Percentiles rank a stretch among this genome's conserved stretches.
Evolutionary conservation across 2,888 invertebrate species (phyloP).

Genomic region (Drosophila acutilabella): DNA sequence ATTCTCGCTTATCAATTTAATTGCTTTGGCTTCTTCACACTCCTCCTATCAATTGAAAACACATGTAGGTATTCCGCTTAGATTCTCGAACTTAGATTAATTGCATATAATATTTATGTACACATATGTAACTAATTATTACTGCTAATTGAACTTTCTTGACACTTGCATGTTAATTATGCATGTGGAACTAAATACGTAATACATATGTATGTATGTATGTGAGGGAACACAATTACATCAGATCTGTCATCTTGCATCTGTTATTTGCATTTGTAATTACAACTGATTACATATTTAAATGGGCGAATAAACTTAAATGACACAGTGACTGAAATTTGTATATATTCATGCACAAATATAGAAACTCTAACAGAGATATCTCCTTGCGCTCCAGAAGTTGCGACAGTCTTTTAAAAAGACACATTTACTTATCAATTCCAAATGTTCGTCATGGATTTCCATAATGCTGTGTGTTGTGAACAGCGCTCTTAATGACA

Average conservation of each 20-base stretch:
- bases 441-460: slow-evolving; percentile 13
- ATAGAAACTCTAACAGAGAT: background rate
- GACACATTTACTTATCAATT: background rate
- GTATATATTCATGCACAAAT: background rate
- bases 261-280: slow-evolving; percentile 1
- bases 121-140: background rate
- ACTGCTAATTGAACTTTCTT: slow-evolving; percentile 14
- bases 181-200: background rate
- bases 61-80: background rate
- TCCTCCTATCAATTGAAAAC: background rate
- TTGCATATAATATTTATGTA: background rate
- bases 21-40: background rate
- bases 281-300: slow-evolving; percentile 50
- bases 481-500: slow-evolving; percentile 22
- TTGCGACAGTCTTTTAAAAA: background rate
- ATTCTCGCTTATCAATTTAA: background rate
- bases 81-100: background rate
- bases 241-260: slow-evolving; percentile 20
- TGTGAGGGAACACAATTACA: slow-evolving; percentile 6
- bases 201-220: too few species aligned
- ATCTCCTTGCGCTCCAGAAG: slow-evolving; percentile 4
- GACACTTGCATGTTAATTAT: background rate
- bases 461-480: slow-evolving; percentile 20
- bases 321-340: slow-evolving; percentile 70
- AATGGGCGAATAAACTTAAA: slow-evolving; percentile 74